These are phyloP conservation scores for Sitophilus oryzae DNA, from an alignment of 1,140 invertebrate genomes.

Conservation along the genomic window DNA sequence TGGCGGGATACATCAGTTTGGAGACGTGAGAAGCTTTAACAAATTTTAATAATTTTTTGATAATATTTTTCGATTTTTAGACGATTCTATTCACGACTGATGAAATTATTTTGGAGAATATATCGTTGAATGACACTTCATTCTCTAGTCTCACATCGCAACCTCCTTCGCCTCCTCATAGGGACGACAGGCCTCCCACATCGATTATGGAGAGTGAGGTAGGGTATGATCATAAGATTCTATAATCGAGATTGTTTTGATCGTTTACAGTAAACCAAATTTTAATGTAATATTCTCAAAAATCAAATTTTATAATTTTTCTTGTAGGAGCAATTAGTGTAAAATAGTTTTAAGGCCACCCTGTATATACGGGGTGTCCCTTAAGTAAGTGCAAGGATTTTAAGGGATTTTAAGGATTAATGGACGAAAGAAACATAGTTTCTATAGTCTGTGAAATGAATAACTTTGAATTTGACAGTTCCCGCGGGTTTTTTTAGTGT, in stretches of 20 bases:
- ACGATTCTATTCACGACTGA: conserved; percentile 78
- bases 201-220: conserved; percentile 37
- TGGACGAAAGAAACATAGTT: too few relatives aligned
- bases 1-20: conserved; percentile 65
- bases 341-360: too few relatives aligned
- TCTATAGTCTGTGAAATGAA: too few relatives aligned
- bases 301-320: too few relatives aligned
- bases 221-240: neutral
- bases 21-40: conserved; percentile 58
- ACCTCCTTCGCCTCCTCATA: conserved; percentile 32
- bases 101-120: conserved; percentile 65
- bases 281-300: neutral
- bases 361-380: too few relatives aligned
- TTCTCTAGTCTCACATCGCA: conserved; percentile 53
- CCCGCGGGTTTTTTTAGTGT: too few relatives aligned
- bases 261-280: neutral
- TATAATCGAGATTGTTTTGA: neutral
- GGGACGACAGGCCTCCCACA: conserved; percentile 54
- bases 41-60: neutral
- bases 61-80: conserved; percentile 46
- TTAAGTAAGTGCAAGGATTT: too few relatives aligned
- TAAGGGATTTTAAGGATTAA: too few relatives aligned
- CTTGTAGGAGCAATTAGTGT: too few relatives aligned
- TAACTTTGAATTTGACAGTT: too few relatives aligned
- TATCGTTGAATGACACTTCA: conserved; percentile 63